Base-by-base conservation (phyloP, 2,113 vertebrate genomes). In the Hiodon tergisus region DNA sequence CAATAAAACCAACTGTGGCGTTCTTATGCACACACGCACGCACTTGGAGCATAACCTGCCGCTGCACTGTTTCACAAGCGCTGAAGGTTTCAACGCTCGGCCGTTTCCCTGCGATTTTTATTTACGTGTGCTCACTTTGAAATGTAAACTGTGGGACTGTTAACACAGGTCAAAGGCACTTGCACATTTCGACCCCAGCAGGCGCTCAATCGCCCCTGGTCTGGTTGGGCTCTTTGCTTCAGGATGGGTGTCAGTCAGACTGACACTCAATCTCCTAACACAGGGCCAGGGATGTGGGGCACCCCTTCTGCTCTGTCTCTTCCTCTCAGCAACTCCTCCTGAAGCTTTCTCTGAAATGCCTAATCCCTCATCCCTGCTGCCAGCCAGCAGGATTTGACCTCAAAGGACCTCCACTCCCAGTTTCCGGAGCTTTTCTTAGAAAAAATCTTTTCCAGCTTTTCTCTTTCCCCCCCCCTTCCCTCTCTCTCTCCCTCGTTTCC, bases 391-490 rank as follows among this genome's bases (percentile, higher is more conserved):
- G n/a, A 67, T 74, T 50, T 68, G 76, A 78, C 80, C 79, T 77
- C 55, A 69, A 16, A 77, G n/a, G 65, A 77, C 71, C 65, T 60
- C 48, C 46, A 58, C 69, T 74, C 52, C 48, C 10, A 53, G 63
- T 65, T 81, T 78, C 73, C 72, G 66, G 74, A 77, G 79, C 65
- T 72, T 72, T 78, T 79, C 77, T 48, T 72, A 53, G 67, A 54
- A 69, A 80, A 76, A 73, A 74, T 58, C 13, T 16, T 16, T 46
- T 52, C 1, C 7, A 51, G 10, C 9, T 5, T n/a, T 3, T 16
- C 55, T 55, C 16, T 31, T 10, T 66, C 31, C 17, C 17, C n/a
- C n/a, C n/a, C n/a, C n/a, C n/a, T n/a, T n/a, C n/a, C n/a, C n/a
- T n/a, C n/a, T 47, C n/a, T 7, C n/a, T 47, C 8, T 46, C 65